These are phyloP conservation scores for Papilio aristodemus DNA, from an alignment of 1,140 invertebrate genomes.

Conservation along the genomic window DNA sequence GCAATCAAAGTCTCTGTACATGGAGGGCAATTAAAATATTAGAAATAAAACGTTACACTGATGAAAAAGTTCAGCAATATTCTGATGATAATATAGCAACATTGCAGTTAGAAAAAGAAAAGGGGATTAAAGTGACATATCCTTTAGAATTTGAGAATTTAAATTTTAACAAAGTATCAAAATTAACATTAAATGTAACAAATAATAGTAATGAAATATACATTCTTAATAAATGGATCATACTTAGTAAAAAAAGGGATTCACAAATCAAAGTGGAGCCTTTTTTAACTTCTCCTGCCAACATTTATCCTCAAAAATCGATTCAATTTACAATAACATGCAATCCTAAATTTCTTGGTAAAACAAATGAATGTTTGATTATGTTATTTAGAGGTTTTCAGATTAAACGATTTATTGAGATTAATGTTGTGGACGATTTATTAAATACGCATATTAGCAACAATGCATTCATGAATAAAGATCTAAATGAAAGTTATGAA, in stretches of 20 bases:
- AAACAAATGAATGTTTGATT: constrained; percentile 60
- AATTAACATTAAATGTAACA: constrained; percentile 49
- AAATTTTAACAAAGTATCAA: constrained; percentile 48
- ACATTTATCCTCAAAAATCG: constrained; percentile 52
- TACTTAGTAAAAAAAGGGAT: constrained; percentile 62
- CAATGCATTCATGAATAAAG: constrained; percentile 22
- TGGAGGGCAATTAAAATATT: constrained; percentile 84
- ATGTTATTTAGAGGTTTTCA: constrained; percentile 69
- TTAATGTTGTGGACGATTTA: constrained; percentile 54
- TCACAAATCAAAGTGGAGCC: constrained; percentile 59
- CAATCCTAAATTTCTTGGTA: constrained; percentile 68
- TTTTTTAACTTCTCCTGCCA: constrained; percentile 56
- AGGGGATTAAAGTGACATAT: constrained; percentile 56
- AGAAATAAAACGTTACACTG: constrained; percentile 41
- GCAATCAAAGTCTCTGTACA: constrained; percentile 81
- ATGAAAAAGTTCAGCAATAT: constrained; percentile 33
- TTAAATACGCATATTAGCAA: constrained; percentile 33
- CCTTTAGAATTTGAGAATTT: constrained; percentile 63
- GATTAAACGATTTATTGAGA: constrained; percentile 63
- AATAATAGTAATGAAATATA: constrained; percentile 62
- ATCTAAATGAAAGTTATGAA: constrained; percentile 44
- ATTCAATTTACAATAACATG: constrained; percentile 60
- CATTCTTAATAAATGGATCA: constrained; percentile 66
- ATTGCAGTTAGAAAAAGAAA: constrained; percentile 53
- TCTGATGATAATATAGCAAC: constrained; percentile 47